Conservation (phyloP, 2,888 invertebrate species). For the Synergus umbraculus region DNA sequence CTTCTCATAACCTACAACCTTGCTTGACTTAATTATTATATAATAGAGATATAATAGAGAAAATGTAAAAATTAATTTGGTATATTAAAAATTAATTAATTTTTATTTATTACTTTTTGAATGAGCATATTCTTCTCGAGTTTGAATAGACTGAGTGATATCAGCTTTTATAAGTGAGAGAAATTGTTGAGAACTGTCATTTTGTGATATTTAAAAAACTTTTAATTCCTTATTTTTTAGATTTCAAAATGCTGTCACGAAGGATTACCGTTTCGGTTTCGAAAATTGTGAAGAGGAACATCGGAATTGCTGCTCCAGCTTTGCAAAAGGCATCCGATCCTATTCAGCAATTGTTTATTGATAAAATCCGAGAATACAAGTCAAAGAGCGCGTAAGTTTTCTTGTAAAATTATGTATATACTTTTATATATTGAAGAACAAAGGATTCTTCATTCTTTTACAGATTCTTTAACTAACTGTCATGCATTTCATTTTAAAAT, state of each 20-base stretch:
- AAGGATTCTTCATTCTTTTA: too few relatives aligned
- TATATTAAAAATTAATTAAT: not conserved
- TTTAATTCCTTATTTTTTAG: conserved; percentile 12
- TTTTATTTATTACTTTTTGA: not conserved
- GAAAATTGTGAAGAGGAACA: conserved; percentile 79
- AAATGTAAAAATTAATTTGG: not conserved
- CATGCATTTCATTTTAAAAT: too few relatives aligned
- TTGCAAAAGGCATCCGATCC: conserved; percentile 89
- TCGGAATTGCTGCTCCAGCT: conserved; percentile 85
- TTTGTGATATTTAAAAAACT: not conserved
- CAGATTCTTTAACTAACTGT: too few relatives aligned
- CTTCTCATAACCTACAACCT: conserved; percentile 17
- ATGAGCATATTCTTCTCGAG: not conserved
- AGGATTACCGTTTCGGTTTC: conserved; percentile 61
- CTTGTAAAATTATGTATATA: not conserved
- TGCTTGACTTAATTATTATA: conserved; percentile 4
- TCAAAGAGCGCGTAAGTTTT: conserved; percentile 88
- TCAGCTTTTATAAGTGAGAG: not conserved
- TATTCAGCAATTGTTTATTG: conserved; percentile 94
- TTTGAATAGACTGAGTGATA: not conserved
- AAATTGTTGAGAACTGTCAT: not conserved
- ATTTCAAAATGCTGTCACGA: conserved; percentile 67
- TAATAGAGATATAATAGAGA: conserved; percentile 32
- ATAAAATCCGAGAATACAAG: conserved; percentile 94
- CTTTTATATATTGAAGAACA: not conserved